Evolutionary conservation across 2,797 vertebrate species (phyloP).

Genomic region (Hydrophis major): DNA sequence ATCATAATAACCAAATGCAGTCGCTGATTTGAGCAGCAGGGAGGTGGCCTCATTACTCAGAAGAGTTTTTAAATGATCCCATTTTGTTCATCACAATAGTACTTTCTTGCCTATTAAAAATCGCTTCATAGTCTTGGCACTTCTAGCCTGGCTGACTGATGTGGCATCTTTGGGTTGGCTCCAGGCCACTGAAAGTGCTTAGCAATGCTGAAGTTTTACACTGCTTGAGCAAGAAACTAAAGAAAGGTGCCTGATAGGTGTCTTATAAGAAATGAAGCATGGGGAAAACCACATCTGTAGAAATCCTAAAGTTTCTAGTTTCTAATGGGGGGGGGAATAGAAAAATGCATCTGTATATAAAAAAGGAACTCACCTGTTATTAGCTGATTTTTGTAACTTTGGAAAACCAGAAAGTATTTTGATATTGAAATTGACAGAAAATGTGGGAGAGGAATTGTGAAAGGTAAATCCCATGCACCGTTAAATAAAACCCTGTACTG

Average conservation of each 20-base stretch:
- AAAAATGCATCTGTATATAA: not conserved
- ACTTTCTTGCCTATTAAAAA: conserved; percentile 49
- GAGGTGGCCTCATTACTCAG: conserved; percentile 65
- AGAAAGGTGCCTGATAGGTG: not conserved
- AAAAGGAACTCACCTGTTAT: not conserved
- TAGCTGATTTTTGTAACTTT: not conserved
- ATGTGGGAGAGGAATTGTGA: not conserved
- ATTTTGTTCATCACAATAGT: conserved; percentile 60
- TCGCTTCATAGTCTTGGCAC: conserved; percentile 55
- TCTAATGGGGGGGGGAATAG: not conserved
- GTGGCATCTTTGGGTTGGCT: conserved; percentile 13
- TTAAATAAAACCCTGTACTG: not conserved
- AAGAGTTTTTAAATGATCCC: conserved; percentile 56
- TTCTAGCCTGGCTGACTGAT: conserved; percentile 39
- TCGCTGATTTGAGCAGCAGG: conserved; percentile 71
- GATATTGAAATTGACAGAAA: not conserved
- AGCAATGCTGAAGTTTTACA: not conserved
- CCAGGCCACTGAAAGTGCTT: not conserved
- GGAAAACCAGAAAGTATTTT: not conserved
- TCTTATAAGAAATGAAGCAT: not conserved
- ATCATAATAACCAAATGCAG: conserved; percentile 70
- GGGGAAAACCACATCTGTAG: not conserved
- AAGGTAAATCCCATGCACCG: not conserved
- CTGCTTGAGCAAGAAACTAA: accelerated
- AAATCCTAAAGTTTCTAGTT: not conserved